Conservation (phyloP, 2,797 vertebrate genomes). For the Geotrypetes seraphini region DNA sequence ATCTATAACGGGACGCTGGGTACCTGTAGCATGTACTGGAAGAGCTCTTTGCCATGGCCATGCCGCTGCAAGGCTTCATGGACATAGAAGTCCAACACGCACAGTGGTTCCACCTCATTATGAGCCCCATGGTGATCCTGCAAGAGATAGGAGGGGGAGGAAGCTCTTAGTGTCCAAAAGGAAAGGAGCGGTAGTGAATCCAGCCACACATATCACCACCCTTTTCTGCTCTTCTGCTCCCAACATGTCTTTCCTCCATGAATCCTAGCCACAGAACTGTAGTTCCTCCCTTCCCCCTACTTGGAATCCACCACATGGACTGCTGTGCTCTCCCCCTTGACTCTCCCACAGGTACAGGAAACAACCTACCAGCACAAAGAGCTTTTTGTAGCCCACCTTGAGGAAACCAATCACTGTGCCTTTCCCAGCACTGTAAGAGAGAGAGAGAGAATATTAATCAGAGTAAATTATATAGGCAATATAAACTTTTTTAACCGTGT, state of each 20-base stretch:
- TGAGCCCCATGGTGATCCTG: slow-evolving; percentile 74
- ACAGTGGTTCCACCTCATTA: slow-evolving; percentile 79
- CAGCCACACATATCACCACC: too few relatives aligned
- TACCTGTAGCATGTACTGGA: slow-evolving; percentile 80
- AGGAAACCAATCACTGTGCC: slow-evolving; percentile 73
- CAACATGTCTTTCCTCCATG: too few relatives aligned
- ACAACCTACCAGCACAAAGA: slow-evolving; percentile 79
- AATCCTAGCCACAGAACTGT: too few relatives aligned
- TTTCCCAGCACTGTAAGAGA: slow-evolving; percentile 32
- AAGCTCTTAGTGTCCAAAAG: not conserved
- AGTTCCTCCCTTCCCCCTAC: not conserved
- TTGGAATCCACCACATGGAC: not conserved
- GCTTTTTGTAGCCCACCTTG: slow-evolving; percentile 86
- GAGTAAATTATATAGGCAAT: too few relatives aligned
- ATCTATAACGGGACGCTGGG: too few relatives aligned
- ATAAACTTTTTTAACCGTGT: too few relatives aligned
- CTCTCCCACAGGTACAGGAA: too few relatives aligned
- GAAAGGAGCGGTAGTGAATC: too few relatives aligned
- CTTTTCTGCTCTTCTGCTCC: not conserved
- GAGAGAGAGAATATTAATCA: not conserved
- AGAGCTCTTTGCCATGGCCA: slow-evolving; percentile 78
- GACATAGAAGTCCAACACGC: slow-evolving; percentile 82
- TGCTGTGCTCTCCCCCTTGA: not conserved
- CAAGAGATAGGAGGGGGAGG: slow-evolving; percentile 3
- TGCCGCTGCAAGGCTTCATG: slow-evolving; percentile 75